Percentiles rank a stretch among this genome's conserved stretches.
These are phyloP conservation scores for Thymallus thymallus DNA, from an alignment of 2,113 vertebrate genomes.

Conservation along the genomic window DNA sequence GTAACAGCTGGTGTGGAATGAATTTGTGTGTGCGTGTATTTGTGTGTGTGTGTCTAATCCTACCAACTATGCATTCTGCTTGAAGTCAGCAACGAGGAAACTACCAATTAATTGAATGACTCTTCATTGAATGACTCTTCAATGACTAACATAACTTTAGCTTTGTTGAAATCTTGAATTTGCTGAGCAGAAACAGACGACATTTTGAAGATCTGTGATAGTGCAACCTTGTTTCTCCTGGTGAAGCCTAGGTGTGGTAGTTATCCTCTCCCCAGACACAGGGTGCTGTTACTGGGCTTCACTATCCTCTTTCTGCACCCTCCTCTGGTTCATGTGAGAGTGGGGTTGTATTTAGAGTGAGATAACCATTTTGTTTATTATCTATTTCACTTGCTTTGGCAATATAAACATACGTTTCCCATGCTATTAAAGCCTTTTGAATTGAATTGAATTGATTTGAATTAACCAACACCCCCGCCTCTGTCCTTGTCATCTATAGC, in stretches of 20 bases:
- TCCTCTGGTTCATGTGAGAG: slow-evolving; percentile 37
- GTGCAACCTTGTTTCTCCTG: slow-evolving; percentile 15
- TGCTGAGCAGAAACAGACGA: neutral
- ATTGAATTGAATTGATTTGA: too few species aligned
- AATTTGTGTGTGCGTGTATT: neutral
- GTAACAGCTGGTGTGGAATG: neutral
- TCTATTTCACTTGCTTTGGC: too few species aligned
- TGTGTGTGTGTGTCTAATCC: slow-evolving; percentile 14
- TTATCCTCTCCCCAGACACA: slow-evolving; percentile 2
- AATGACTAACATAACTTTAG: slow-evolving; percentile 13
- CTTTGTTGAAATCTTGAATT: slow-evolving; percentile 7
- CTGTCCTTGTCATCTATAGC: slow-evolving; percentile 55
- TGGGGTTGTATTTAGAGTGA: slow-evolving; percentile 48
- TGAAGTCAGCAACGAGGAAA: neutral
- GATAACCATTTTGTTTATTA: slow-evolving; percentile 31
- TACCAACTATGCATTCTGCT: neutral
- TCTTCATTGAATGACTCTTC: neutral
- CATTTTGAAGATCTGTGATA: slow-evolving; percentile 1
- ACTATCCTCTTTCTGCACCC: slow-evolving; percentile 2
- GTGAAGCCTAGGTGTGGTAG: slow-evolving; percentile 13
- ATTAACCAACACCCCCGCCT: slow-evolving; percentile 24
- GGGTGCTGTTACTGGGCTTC: slow-evolving; percentile 16
- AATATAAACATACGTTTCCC: too few species aligned
- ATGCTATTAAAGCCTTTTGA: too few species aligned
- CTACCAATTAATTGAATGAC: neutral